Evolutionary conservation across 2,888 invertebrate genomes (phyloP).

Genomic region (Dryadula phaetusa): DNA sequence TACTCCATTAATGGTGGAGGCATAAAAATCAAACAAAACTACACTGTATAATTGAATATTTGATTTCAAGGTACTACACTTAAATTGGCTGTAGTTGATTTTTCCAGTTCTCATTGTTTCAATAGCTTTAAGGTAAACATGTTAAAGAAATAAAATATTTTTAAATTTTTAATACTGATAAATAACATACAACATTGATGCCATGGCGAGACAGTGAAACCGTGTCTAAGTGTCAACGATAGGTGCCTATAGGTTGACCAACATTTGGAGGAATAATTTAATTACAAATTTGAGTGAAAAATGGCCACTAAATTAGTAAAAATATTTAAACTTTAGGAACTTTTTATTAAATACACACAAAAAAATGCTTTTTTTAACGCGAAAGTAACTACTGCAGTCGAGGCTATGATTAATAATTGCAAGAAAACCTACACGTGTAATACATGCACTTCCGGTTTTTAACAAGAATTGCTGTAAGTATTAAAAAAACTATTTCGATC

Average conservation of each 20-base stretch:
- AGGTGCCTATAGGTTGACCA: too few relatives aligned
- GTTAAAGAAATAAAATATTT: too few relatives aligned
- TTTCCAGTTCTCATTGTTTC: neutral
- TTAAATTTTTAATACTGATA: neutral
- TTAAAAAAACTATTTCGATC: neutral
- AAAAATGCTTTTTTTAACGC: neutral
- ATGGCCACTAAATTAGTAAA: too few relatives aligned
- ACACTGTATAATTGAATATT: slow-evolving; percentile 37
- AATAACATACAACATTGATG: too few relatives aligned
- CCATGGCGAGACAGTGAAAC: too few relatives aligned
- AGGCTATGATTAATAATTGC: neutral
- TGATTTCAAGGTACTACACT: slow-evolving; percentile 35
- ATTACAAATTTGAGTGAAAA: too few relatives aligned
- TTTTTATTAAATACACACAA: too few relatives aligned
- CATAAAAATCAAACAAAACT: slow-evolving; percentile 43
- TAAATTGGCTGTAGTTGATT: slow-evolving; percentile 28
- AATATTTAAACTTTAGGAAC: too few relatives aligned
- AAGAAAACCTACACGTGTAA: neutral
- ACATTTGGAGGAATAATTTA: too few relatives aligned
- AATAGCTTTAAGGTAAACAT: neutral
- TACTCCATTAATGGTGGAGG: slow-evolving; percentile 41
- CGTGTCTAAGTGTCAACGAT: too few relatives aligned
- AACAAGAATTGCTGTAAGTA: neutral
- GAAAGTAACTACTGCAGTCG: too few relatives aligned
- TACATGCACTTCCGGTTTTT: neutral